Conservation (phyloP, 1,140 invertebrate genomes). For the Zophobas morio region DNA sequence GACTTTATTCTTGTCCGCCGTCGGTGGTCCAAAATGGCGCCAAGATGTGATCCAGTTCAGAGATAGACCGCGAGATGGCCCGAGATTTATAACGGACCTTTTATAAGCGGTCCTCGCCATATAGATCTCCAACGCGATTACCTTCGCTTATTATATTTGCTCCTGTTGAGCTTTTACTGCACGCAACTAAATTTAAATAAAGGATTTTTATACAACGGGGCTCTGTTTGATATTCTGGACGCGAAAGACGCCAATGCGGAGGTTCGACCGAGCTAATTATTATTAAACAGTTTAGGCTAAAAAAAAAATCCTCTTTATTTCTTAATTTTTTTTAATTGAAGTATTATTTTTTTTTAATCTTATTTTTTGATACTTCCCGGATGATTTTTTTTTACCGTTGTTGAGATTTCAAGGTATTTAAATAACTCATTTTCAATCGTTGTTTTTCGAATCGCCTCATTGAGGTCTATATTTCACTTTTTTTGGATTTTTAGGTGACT, state of each 20-base stretch:
- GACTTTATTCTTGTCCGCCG: constrained; percentile 35
- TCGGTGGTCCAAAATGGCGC: constrained; percentile 60
- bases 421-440: too few relatives aligned
- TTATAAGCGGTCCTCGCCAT: constrained; percentile 52
- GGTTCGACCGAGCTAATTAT: too few relatives aligned
- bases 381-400: too few relatives aligned
- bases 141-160: constrained; percentile 36
- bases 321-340: too few relatives aligned
- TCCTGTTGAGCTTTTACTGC: background rate
- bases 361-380: too few relatives aligned
- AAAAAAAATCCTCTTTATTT: too few relatives aligned
- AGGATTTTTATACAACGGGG: constrained; percentile 5
- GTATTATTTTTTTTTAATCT: too few relatives aligned
- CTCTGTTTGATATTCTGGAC: constrained; percentile 48
- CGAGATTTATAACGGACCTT: constrained; percentile 56
- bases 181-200: constrained; percentile 26
- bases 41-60: constrained; percentile 57
- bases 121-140: constrained; percentile 47
- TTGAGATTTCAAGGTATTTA: too few relatives aligned
- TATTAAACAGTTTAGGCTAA: too few relatives aligned
- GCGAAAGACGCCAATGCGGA: background rate
- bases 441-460: too few relatives aligned
- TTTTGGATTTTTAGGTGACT: too few relatives aligned
- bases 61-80: constrained; percentile 57
- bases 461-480: too few relatives aligned